Conservation (phyloP, 2,113 vertebrate genomes). For the Plectropomus leopardus region DNA sequence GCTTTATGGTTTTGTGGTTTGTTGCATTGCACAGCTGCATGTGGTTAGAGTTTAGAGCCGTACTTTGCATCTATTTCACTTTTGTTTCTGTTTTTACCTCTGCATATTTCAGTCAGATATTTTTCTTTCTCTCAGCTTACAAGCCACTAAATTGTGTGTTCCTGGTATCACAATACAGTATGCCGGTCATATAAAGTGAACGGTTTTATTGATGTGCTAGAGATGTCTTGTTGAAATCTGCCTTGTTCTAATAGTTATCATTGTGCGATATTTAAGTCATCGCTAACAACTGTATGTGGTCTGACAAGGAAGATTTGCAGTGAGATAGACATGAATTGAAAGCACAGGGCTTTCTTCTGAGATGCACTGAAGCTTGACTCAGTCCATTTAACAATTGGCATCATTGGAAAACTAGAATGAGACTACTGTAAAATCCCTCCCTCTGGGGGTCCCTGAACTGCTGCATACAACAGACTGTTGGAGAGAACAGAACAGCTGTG, state of each 20-base stretch:
- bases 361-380: conserved; percentile 23
- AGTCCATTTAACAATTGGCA: conserved; percentile 41
- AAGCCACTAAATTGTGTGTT: background rate
- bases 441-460: conserved; percentile 41
- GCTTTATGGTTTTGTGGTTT: conserved; percentile 9
- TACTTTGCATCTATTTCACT: background rate
- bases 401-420: conserved; percentile 37
- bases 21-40: conserved; percentile 43
- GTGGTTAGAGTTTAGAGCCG: background rate
- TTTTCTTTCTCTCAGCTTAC: no score
- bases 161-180: conserved; percentile 2
- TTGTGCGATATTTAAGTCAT: background rate
- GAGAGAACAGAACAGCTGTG: conserved; percentile 50
- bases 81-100: background rate
- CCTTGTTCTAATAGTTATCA: background rate
- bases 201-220: background rate
- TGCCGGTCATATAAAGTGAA: background rate
- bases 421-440: conserved; percentile 29
- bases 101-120: background rate
- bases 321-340: conserved; percentile 8
- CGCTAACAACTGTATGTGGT: background rate
- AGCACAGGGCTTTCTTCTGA: conserved; percentile 20
- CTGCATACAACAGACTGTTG: conserved; percentile 36
- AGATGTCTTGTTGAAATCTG: background rate
- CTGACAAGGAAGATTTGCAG: conserved; percentile 15